phyloP scores from a whole-genome alignment of 2,888 invertebrate species.

The Alloscopus bannaensis region DNA sequence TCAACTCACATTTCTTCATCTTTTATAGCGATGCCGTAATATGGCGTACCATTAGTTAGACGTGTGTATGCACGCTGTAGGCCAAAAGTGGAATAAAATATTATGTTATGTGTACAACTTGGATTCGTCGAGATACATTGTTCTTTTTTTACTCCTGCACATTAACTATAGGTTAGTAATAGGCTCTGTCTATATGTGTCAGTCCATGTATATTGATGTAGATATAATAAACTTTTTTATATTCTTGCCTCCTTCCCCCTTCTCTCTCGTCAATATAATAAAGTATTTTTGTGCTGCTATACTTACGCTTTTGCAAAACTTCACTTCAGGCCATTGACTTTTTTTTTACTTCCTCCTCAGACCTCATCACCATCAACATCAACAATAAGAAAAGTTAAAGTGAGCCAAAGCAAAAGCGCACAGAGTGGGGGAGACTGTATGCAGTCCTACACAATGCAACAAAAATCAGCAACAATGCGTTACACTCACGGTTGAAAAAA shows the following conservation, averaged over 20 bases:
- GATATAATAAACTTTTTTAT: slow-evolving; percentile 14
- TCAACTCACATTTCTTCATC: background rate
- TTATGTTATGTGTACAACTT: background rate
- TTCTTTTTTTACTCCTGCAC: no score
- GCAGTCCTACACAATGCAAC: background rate
- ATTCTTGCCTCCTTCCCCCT: slow-evolving; percentile 1
- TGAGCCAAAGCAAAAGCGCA: background rate
- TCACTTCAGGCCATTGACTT: slow-evolving; percentile 54
- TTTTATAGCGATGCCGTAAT: slow-evolving; percentile 22
- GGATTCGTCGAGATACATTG: background rate
- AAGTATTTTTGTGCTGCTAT: slow-evolving; percentile 1
- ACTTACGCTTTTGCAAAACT: slow-evolving; percentile 3
- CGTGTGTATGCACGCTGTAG: background rate
- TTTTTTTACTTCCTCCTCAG: slow-evolving; percentile 52
- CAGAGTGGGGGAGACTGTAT: background rate
- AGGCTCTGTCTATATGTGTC: no score
- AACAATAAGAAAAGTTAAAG: background rate
- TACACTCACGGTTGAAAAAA: no score
- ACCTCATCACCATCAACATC: slow-evolving; percentile 30
- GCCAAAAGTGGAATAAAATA: background rate
- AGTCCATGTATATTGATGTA: background rate
- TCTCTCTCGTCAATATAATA: background rate
- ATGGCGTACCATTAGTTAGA: slow-evolving; percentile 8
- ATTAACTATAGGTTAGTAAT: no score
- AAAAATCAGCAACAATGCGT: background rate